Conservation (phyloP, 2,888 invertebrate genomes). For the Electrophaes corylata region DNA sequence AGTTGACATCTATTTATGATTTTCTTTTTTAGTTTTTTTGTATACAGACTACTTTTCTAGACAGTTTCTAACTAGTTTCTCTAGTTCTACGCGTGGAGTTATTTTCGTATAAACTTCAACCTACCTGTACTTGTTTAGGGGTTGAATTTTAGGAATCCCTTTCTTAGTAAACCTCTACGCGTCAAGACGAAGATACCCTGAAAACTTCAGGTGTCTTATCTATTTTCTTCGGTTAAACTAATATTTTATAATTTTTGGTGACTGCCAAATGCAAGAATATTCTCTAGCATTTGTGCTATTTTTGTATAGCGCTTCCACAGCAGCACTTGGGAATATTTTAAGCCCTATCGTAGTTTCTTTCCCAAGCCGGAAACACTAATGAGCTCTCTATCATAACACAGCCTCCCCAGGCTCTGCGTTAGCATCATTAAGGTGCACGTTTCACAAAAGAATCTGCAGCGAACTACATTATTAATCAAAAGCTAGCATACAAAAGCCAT, state of each 20-base stretch:
- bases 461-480: constrained; percentile 31
- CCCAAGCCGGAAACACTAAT: constrained; percentile 29
- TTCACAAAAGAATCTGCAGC: constrained; percentile 28
- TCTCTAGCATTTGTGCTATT: constrained; percentile 1
- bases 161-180: too few species aligned
- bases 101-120: too few species aligned
- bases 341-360: constrained; percentile 6
- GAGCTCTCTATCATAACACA: constrained; percentile 26
- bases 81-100: too few species aligned
- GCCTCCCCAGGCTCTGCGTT: constrained; percentile 6
- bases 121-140: too few species aligned
- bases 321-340: constrained; percentile 12
- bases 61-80: too few species aligned
- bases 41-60: too few species aligned
- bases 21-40: constrained; percentile 1
- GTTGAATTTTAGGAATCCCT: too few species aligned
- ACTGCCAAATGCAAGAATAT: neutral
- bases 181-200: too few species aligned
- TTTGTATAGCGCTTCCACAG: neutral
- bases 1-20: constrained; percentile 42
- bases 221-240: too few species aligned
- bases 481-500: constrained; percentile 38
- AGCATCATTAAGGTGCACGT: constrained; percentile 17
- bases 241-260: too few species aligned
- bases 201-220: too few species aligned